Base-by-base conservation (phyloP, 2,888 invertebrate genomes). In the Oegoconia quadripuncta region DNA sequence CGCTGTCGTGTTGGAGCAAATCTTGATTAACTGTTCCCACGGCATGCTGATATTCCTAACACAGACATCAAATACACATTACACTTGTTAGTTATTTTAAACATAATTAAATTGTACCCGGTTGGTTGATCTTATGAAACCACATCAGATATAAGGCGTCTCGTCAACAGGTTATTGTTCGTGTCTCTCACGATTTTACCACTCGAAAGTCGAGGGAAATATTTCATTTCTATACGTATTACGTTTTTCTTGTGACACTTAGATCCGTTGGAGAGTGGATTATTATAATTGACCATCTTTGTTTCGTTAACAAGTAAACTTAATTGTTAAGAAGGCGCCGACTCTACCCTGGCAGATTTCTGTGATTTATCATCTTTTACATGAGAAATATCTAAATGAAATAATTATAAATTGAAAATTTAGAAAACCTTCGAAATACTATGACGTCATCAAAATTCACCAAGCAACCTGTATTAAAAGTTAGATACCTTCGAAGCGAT, bases 131-230 rank as follows among this genome's bases (percentile, higher is more conserved):
- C 23, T 23, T 30, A 30, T 30, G 30, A 50, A 37, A 52, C 45
- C 49, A 58, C 50, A 59, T 53, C n/a, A 57, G 46, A 52, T 48
- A 3, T 17, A 18, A 13, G 43, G 44, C 30, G 37, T 45, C 37
- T 29, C 32, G 42, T 49, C 41, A 42, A n/a, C 38, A 40, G 31
- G 44, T 74, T 69, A 80, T 81, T 82, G 79, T 80, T 46, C 38
- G 45, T 33, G 32, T 43, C 55, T 83, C 83, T 64, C 83, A 83
- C 83, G 83, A 71, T 83, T 82, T 83, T 83, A 82, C 83, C 71
- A 17, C 66, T 74, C 69, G 82, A 83, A 83, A 83, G 83, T 65
- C 48, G 52, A 60, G 70, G 65, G 76, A 75, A 75, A 74, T 73
- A 57, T 71, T 64, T 71, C 62, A 68, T 69, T 65, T 59, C 56